Base-by-base conservation (phyloP, 2,113 vertebrate species). In the Syrmaticus mikado region DNA sequence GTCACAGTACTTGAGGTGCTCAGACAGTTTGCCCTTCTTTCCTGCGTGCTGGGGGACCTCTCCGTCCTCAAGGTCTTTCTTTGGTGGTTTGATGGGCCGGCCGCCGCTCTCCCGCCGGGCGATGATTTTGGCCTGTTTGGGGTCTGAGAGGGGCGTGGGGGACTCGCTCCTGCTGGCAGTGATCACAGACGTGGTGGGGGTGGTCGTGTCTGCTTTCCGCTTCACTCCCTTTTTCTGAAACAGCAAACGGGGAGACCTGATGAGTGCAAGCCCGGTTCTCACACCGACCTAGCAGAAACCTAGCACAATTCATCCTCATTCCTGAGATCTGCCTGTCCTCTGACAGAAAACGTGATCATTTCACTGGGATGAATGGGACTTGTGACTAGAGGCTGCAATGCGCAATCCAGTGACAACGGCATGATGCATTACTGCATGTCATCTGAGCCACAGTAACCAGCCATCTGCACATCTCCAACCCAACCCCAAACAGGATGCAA, bases 211-310 rank as follows among this genome's bases (percentile, higher is more conserved):
- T 0, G 98, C 98, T 98, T 99, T 99, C 97, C 99, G 96, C 96
- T 99, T 99, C 95, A 99, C 99, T 8, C 99, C 99, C 97, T 99
- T 99, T 98, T 99, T 99, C 98, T 99, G 97, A 32, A 93, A 97
- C 13, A 15, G 78, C 28, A 83, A 6, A 84, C 0, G 6, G 66
- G 64, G 25, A 18, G 27, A 36, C 1, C 17, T 75, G 0, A 0
- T 97, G 57, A 97, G 67, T 0, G 16, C 1, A 0, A 0, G 20
- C 13, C 57, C 70, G 4, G 43, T 11, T 25, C 41, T 32, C 2
- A 2, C 1, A 24, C 36, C 22, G 32, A 0, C 1, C 66, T 14
- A 71, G 80, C 53, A 81, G 24, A 67, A 64, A 21, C 24, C 36
- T 2, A 57, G 66, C 52, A 41, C 57, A 18, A 74, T 30, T 62